Base-by-base conservation (phyloP, 2,888 invertebrate species). In the Agrochola lychnidis region DNA sequence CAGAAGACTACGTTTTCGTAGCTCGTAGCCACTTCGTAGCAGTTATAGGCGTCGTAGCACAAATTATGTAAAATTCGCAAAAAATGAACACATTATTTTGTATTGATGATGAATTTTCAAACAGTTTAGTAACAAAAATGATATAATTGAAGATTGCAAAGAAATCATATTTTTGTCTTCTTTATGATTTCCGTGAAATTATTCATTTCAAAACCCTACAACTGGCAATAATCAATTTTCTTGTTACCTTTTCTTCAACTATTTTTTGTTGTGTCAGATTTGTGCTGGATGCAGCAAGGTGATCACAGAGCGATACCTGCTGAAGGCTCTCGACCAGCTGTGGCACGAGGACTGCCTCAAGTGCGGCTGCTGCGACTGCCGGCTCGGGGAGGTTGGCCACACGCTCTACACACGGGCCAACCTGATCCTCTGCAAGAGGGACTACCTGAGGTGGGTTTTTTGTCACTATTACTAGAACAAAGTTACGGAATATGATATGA, bases 261-360 rank as follows among this genome's bases (percentile, higher is more conserved):
- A 22, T 64, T 73, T 72, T 36, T 53, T 48, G 64, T 77, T 70
- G 61, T 73, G 97, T 73, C 97, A 98, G 96, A 98, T 99, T 89
- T 99, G 99, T 94, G 99, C 99, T 71, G 99, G 99, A 53, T 99
- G 99, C 95, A 98, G 98, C 93, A 99, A 99, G 96, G 98, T 98
- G 91, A 99, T 99, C 93, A 98, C 98, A 57, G 99, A 99, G 94
- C 97, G 99, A 90, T 99, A 98, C 94, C 97, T 99, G 87, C 97
- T 99, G 91, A 99, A 99, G 94, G 99, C 99, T 4, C 95, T 99
- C 91, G 99, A 99, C 94, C 98, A 99, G 96, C 98, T 98, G 92
- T 99, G 99, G 99, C 99, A 99, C 95, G 99, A 99, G 94, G 99
- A 99, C 96, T 99, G 99, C 94, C 97, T 99, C 81, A 99, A 99